Evolutionary conservation across 1,140 invertebrate species (phyloP).

Genomic region (Eupeodes corollae): DNA sequence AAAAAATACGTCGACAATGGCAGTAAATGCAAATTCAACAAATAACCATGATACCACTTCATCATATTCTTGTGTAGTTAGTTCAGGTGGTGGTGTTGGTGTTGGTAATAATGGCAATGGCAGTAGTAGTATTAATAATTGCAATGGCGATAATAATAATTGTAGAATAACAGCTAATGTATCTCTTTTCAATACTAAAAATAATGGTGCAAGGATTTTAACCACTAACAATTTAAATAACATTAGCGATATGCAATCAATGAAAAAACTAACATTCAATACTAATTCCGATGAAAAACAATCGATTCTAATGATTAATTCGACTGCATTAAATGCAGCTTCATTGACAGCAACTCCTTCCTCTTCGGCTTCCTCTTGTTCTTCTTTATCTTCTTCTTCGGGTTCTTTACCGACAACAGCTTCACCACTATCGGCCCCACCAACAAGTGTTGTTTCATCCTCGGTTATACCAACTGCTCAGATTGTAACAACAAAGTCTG

Average conservation of each 20-base stretch:
- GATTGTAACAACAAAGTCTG: not conserved
- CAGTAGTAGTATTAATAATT: slow-evolving; percentile 3
- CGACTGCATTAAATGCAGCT: not conserved
- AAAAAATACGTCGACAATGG: slow-evolving; percentile 11
- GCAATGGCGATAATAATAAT: slow-evolving; percentile 3
- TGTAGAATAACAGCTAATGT: not conserved
- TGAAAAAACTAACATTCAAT: not conserved
- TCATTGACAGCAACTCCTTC: too few relatives aligned
- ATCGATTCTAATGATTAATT: slow-evolving; percentile 7
- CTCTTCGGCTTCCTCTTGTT: too few relatives aligned
- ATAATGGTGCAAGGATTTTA: not conserved
- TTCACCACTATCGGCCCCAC: not conserved
- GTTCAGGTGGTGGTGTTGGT: too few relatives aligned
- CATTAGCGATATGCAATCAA: slow-evolving; percentile 1
- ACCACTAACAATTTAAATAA: not conserved
- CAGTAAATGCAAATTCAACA: slow-evolving; percentile 29
- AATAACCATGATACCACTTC: too few relatives aligned
- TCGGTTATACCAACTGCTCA: not conserved
- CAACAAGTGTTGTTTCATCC: not conserved
- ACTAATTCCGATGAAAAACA: not conserved
- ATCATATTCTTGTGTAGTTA: too few relatives aligned
- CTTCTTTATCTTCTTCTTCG: too few relatives aligned
- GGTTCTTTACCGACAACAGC: not conserved
- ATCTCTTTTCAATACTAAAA: not conserved
- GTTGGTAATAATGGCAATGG: too few relatives aligned